Evolutionary conservation across 2,888 invertebrate genomes (phyloP).

Genomic region (Cybosia mesomella): DNA sequence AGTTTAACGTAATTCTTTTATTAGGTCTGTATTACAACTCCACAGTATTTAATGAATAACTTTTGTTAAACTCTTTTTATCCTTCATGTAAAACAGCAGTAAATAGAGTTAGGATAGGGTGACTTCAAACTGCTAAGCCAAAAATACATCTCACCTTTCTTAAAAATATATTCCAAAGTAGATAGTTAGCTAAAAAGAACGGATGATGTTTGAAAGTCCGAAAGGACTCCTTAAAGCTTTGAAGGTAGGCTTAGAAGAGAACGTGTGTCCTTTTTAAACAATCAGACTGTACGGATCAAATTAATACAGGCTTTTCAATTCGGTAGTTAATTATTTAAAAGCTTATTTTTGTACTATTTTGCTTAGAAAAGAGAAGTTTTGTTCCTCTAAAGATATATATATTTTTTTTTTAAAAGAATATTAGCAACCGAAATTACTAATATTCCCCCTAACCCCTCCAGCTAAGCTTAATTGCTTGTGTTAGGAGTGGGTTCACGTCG

Average conservation of each 20-base stretch:
- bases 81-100: too few species aligned
- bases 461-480: too few species aligned
- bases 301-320: not conserved
- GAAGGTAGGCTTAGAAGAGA: not conserved
- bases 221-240: not conserved
- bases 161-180: not conserved
- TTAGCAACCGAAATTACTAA: too few species aligned
- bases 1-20: too few species aligned
- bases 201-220: not conserved
- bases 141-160: constrained; percentile 3
- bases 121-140: not conserved
- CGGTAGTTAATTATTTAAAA: not conserved
- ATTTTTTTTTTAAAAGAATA: too few species aligned
- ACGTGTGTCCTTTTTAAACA: not conserved
- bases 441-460: too few species aligned
- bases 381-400: not conserved
- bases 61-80: too few species aligned
- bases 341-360: not conserved
- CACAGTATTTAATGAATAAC: too few species aligned
- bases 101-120: too few species aligned
- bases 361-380: not conserved
- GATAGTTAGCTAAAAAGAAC: not conserved
- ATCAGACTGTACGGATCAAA: not conserved
- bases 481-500: too few species aligned
- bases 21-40: too few species aligned